A percentile compares a stretch with the other conserved stretches of the same genome.
Evolutionary conservation across 2,797 vertebrate genomes (phyloP).

Genomic region (Chaenodraco wilsoni): DNA sequence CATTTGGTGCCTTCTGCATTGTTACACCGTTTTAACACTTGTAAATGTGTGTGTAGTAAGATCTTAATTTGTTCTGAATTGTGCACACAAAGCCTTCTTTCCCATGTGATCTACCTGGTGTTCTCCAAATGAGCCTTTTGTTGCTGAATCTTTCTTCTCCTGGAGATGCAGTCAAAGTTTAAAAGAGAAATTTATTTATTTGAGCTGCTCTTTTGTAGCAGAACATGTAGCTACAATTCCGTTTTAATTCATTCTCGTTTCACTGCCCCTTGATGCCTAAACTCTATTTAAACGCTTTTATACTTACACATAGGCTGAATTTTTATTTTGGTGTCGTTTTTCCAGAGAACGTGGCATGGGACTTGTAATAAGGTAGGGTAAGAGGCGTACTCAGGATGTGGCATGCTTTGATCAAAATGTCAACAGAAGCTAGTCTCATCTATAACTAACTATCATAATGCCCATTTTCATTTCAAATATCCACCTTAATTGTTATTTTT

Average conservation of each 20-base stretch:
- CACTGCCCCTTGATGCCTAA: slow-evolving; percentile 3
- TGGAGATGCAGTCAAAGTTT: slow-evolving; percentile 4
- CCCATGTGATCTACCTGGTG: slow-evolving; percentile 19
- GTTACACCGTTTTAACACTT: slow-evolving; percentile 20
- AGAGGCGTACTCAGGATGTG: slow-evolving; percentile 45
- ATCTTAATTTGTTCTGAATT: slow-evolving; percentile 1
- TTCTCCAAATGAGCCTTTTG: slow-evolving; percentile 35
- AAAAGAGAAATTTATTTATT: slow-evolving; percentile 52
- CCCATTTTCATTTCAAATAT: neutral
- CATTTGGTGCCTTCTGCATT: slow-evolving; percentile 66
- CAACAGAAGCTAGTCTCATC: slow-evolving; percentile 1
- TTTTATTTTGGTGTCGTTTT: slow-evolving; percentile 1
- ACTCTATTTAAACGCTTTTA: slow-evolving; percentile 21
- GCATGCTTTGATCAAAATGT: slow-evolving; percentile 58
- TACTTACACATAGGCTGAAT: slow-evolving; percentile 11
- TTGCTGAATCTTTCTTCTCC: slow-evolving; percentile 9
- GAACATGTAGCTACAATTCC: slow-evolving; percentile 20
- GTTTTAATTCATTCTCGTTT: neutral
- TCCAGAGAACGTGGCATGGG: neutral
- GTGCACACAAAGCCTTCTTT: neutral
- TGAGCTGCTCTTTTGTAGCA: slow-evolving; percentile 44
- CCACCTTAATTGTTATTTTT: neutral
- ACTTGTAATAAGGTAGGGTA: slow-evolving; percentile 10
- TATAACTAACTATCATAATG: neutral
- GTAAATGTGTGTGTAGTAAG: neutral